Percentiles rank a stretch among this genome's conserved stretches.
Conservation (phyloP, 2,797 vertebrate genomes). For the Pangasius mekongensis region DNA sequence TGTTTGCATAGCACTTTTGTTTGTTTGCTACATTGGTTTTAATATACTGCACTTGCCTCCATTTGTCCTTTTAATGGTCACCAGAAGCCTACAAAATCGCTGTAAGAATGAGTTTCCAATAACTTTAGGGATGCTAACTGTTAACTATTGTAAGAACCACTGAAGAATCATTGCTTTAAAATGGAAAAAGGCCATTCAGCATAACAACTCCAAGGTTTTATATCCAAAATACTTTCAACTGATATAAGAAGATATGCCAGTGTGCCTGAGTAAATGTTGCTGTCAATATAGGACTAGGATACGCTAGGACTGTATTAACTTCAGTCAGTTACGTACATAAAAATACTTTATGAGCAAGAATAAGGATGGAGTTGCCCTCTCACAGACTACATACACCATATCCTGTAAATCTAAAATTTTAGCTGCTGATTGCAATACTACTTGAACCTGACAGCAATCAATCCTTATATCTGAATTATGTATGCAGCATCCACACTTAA, state of each 20-base stretch:
- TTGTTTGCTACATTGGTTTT: neutral
- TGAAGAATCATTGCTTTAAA: neutral
- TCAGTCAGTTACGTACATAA: neutral
- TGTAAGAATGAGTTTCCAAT: neutral
- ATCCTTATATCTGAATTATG: conserved; percentile 59
- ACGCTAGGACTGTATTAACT: neutral
- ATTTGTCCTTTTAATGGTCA: neutral
- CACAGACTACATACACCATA: neutral
- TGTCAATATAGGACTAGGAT: neutral
- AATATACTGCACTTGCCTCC: neutral
- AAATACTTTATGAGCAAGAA: neutral
- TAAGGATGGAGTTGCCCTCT: neutral
- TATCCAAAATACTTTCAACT: neutral
- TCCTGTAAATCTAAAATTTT: conserved; percentile 12
- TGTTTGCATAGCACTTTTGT: neutral
- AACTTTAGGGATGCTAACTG: neutral
- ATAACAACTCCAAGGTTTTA: neutral
- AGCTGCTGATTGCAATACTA: conserved; percentile 1
- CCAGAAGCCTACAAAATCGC: neutral
- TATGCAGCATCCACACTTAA: conserved; percentile 67
- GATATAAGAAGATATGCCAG: neutral
- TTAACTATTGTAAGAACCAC: neutral
- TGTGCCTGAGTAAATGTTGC: neutral
- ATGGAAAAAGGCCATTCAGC: neutral
- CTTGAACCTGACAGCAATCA: conserved; percentile 61